Conservation (phyloP, 2,113 vertebrate genomes). For the Sterrhoptilus dennistouni region DNA sequence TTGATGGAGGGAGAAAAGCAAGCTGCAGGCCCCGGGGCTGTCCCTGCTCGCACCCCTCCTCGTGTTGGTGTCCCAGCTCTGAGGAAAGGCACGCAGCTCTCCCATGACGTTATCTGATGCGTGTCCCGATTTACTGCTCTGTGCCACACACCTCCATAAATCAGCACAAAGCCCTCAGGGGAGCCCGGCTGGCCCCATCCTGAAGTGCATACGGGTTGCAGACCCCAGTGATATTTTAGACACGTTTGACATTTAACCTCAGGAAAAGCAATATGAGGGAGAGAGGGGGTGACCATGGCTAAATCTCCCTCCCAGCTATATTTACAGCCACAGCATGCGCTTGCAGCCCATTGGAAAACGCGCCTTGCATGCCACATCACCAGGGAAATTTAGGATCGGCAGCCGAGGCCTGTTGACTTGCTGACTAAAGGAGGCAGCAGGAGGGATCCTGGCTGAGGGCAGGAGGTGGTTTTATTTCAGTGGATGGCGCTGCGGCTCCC, state of each 20-base stretch:
- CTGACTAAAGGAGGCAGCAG: not conserved
- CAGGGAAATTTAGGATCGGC: not conserved
- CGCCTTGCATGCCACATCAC: not conserved
- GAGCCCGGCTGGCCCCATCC: not conserved
- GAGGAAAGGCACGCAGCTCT: not conserved
- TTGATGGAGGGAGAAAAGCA: not conserved
- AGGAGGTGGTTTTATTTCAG: not conserved
- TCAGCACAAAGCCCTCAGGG: not conserved
- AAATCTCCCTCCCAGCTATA: not conserved
- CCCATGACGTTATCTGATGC: not conserved
- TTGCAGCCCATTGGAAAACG: not conserved
- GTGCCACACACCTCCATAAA: not conserved
- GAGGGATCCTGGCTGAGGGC: not conserved
- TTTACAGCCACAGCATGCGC: not conserved
- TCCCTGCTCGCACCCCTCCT: not conserved
- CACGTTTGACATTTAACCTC: conserved; percentile 41
- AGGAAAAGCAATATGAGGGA: not conserved
- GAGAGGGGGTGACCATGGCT: not conserved
- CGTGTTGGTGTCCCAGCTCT: not conserved
- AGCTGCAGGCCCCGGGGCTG: not conserved
- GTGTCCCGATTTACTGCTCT: not conserved
- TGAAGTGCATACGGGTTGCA: not conserved
- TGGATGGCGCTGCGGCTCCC: not conserved
- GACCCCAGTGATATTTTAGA: conserved; percentile 36
- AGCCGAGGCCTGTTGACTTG: not conserved